Base-by-base conservation (phyloP, 2,797 vertebrate genomes). In the Urocyon cinereoargenteus region DNA sequence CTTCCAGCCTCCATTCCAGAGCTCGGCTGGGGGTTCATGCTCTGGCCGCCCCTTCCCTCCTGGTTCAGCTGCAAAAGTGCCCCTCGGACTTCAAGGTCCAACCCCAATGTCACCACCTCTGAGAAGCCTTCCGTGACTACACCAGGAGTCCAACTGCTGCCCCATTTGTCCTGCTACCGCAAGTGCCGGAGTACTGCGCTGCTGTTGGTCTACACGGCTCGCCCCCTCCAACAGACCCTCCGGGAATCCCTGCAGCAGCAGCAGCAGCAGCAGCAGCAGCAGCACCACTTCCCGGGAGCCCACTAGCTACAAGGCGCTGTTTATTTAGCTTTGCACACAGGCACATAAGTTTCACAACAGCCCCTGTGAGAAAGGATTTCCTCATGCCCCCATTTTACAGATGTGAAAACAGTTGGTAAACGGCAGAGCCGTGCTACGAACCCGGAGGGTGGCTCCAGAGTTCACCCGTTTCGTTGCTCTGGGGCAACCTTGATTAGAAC, bases 321-420 rank as follows among this genome's bases (percentile, higher is more conserved):
- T 34, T 19, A 19, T 10, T 34, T 19, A 66, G 88, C 79, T 83
- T 28, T 72, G 36, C 31, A 64, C 0, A n/a, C 0, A 59, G 45
- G 3, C 24, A 7, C 55, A 40, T n/a, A 7, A 8, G 70, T 64
- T 88, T 85, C 64, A 77, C 79, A 64, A 28, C 6, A 68, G 57
- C 16, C 16, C 78, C 81, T 59, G 3, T 21, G 40, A 90, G 31
- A 22, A 0, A 61, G 51, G 19, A 4, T 82, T 66, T 59, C 51
- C 34, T 66, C 40, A 16, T 19, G 31, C 2, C 21, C 36, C 51
- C 26, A 18, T 68, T 86, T 88, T 55, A 53, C 22, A 86, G 73
- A 14, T 78, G 68, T 93, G 72, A 82, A 88, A 86, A 93, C 49
- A 73, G 84, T 84, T n/a, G 5, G 7, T 75, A 34, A 78, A 77